phyloP scores from a whole-genome alignment of 2,113 vertebrate species.

The Ailurus styani region DNA sequence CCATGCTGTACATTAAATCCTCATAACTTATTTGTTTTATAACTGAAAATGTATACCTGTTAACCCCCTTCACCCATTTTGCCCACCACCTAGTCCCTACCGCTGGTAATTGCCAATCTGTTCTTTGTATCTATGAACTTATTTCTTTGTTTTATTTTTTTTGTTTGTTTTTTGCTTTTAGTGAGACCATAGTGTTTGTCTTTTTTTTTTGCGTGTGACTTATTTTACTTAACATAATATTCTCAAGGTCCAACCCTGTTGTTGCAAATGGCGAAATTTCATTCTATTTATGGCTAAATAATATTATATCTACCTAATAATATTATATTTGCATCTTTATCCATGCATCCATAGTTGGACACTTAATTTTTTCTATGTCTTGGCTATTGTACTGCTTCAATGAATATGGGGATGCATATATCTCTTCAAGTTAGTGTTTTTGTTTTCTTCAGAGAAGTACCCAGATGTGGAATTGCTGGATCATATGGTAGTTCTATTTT shows the following conservation, averaged over 20 bases:
- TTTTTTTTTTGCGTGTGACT: neutral
- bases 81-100: neutral
- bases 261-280: neutral
- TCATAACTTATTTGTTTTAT: neutral
- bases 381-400: neutral
- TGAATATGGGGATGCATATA: neutral
- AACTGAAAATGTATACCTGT: neutral
- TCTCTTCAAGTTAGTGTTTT: neutral
- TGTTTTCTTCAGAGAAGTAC: neutral
- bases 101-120: neutral
- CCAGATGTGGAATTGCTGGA: neutral
- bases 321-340: neutral
- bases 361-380: neutral
- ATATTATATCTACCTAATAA: neutral
- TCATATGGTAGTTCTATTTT: neutral
- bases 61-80: neutral
- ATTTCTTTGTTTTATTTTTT: neutral
- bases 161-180: neutral
- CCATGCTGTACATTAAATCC: neutral
- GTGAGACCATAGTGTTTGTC: neutral
- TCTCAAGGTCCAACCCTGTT: neutral
- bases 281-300: neutral
- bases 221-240: neutral
- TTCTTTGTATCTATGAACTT: neutral
- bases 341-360: neutral